Conservation (phyloP, 2,113 vertebrate species). For the Pangasianodon hypophthalmus region DNA sequence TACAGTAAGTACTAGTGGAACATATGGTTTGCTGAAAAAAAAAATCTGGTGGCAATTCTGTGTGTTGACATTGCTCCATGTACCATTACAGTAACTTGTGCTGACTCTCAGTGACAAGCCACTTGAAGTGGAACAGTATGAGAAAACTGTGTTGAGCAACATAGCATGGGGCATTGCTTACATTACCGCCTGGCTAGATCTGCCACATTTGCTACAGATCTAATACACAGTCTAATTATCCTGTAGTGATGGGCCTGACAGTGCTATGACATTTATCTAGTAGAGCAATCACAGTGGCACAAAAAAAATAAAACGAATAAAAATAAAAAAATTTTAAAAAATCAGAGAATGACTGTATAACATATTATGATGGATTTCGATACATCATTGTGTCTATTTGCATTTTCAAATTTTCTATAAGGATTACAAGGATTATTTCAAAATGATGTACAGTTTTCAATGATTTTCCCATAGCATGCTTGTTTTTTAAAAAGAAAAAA, state of each 20-base stretch:
- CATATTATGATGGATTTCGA: no score
- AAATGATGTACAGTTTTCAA: no score
- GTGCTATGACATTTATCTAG: constrained; percentile 7
- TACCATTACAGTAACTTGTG: background rate
- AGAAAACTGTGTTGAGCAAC: background rate
- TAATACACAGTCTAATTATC: background rate
- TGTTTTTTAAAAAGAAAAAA: no score
- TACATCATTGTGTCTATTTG: no score
- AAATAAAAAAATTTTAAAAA: background rate
- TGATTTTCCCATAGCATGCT: no score
- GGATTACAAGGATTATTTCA: no score
- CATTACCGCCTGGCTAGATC: background rate
- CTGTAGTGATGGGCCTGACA: background rate
- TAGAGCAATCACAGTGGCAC: background rate
- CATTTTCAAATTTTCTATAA: no score
- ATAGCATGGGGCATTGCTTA: background rate
- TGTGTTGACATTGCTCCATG: background rate
- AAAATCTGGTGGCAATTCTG: background rate
- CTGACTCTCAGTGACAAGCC: constrained; percentile 3
- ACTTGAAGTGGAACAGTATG: background rate
- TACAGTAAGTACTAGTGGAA: background rate
- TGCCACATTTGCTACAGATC: background rate
- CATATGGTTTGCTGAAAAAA: background rate
- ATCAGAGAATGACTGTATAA: no score
- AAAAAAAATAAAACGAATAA: background rate